These are phyloP conservation scores for Heloderma charlesbogerti DNA, from an alignment of 2,113 vertebrate species.

Conservation along the genomic window DNA sequence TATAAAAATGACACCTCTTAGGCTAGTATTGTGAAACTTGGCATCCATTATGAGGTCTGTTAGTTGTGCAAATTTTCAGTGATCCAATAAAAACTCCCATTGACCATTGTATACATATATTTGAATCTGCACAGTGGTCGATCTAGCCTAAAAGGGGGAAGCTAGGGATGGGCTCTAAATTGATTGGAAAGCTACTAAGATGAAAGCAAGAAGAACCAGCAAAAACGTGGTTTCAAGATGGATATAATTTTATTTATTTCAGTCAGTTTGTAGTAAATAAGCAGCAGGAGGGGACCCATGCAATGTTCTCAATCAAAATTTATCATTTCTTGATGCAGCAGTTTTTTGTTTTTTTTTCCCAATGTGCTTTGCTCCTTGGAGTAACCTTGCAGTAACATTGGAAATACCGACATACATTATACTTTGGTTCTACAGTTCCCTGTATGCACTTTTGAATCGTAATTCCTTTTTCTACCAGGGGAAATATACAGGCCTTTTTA, in stretches of 20 bases:
- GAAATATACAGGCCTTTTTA: constrained; percentile 27
- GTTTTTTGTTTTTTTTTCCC: neutral
- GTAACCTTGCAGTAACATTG: neutral
- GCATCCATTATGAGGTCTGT: too few species aligned
- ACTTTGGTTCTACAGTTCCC: neutral
- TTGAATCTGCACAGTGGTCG: too few species aligned
- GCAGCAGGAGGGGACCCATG: neutral
- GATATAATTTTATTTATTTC: neutral
- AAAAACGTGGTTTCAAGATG: neutral
- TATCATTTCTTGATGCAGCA: neutral
- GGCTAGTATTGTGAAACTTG: too few species aligned
- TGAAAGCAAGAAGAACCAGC: neutral
- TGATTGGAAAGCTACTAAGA: neutral
- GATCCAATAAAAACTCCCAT: too few species aligned
- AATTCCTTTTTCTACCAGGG: neutral
- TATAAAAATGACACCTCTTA: too few species aligned
- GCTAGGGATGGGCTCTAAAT: too few species aligned
- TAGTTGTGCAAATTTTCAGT: too few species aligned
- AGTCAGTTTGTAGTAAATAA: neutral
- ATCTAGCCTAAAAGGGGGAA: too few species aligned
- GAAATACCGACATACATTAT: neutral
- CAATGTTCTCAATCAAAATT: neutral
- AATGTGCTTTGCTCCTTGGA: neutral
- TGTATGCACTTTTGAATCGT: neutral
- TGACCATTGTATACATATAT: too few species aligned